A percentile compares a stretch with the other conserved stretches of the same genome.
phyloP scores from a whole-genome alignment of 1,140 invertebrate species.

The Contarinia nasturtii region DNA sequence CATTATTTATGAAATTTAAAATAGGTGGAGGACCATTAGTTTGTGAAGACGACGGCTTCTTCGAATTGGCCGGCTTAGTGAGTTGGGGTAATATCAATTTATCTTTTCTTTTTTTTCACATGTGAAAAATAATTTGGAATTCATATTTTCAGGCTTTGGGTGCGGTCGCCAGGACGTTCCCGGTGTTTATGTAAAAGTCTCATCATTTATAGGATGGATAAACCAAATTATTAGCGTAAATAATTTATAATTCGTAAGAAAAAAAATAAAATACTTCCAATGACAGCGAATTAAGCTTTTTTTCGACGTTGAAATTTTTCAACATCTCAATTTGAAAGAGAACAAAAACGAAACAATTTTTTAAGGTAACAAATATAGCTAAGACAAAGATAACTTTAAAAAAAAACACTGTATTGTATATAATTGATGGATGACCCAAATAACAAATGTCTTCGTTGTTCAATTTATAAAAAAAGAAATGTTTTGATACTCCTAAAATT shows the following conservation, averaged over 20 bases:
- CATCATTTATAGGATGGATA: slow-evolving; percentile 88
- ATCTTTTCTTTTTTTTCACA: too few species aligned
- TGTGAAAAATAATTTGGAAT: neutral
- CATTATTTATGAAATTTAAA: too few species aligned
- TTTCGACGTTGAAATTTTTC: neutral
- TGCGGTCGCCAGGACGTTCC: slow-evolving; percentile 76
- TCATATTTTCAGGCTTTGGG: slow-evolving; percentile 55
- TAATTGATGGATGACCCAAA: too few species aligned
- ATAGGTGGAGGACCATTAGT: slow-evolving; percentile 71
- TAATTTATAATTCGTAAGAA: slow-evolving; percentile 32
- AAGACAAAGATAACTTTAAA: too few species aligned
- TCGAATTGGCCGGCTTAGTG: slow-evolving; percentile 74
- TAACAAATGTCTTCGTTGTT: too few species aligned
- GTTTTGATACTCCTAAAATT: too few species aligned
- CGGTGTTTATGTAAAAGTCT: slow-evolving; percentile 81
- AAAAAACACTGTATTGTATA: too few species aligned
- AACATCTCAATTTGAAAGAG: too few species aligned
- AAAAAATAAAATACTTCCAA: neutral
- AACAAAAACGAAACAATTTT: too few species aligned
- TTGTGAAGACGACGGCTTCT: slow-evolving; percentile 83
- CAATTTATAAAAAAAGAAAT: too few species aligned
- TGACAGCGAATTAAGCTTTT: neutral
- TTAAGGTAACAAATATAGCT: too few species aligned
- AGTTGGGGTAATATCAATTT: too few species aligned
- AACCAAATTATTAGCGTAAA: slow-evolving; percentile 93